These are phyloP conservation scores for Bombyx mandarina DNA, from an alignment of 1,140 invertebrate genomes.

Conservation along the genomic window DNA sequence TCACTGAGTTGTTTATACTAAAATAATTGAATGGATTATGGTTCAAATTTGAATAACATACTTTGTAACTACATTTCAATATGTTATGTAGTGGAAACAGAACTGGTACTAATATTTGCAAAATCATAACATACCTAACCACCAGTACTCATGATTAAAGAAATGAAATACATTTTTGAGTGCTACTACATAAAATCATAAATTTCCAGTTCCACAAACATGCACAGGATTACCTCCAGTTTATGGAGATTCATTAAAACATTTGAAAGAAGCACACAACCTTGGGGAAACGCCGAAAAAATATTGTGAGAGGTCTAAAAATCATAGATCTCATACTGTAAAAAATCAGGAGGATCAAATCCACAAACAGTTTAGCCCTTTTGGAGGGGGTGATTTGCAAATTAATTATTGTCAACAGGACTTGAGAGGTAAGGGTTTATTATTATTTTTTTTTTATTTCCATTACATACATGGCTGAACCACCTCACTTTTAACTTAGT, in stretches of 20 bases:
- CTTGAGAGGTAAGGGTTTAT: conserved; percentile 32
- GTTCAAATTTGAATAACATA: no score
- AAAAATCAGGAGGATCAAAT: conserved; percentile 38
- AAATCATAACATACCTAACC: no score
- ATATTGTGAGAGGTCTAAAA: conserved; percentile 53
- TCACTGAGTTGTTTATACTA: no score
- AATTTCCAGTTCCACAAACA: conserved; percentile 13
- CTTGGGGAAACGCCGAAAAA: conserved; percentile 37
- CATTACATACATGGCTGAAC: no score
- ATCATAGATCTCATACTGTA: conserved; percentile 30
- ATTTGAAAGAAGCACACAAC: conserved; percentile 46
- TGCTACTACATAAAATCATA: not conserved
- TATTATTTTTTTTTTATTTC: not conserved
- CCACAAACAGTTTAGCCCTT: conserved; percentile 41
- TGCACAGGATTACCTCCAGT: conserved; percentile 46
- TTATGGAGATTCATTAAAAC: conserved; percentile 54
- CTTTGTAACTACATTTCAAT: no score
- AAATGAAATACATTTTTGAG: not conserved
- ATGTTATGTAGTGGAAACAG: no score
- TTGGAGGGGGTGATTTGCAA: conserved; percentile 58
- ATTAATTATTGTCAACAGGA: conserved; percentile 53
- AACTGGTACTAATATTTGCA: no score
- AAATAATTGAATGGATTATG: no score
- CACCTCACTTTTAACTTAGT: no score
- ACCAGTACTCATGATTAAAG: no score